Percentiles rank a stretch among this genome's conserved stretches.
Conservation (phyloP, 2,113 vertebrate genomes). For the Melospiza melodia region DNA sequence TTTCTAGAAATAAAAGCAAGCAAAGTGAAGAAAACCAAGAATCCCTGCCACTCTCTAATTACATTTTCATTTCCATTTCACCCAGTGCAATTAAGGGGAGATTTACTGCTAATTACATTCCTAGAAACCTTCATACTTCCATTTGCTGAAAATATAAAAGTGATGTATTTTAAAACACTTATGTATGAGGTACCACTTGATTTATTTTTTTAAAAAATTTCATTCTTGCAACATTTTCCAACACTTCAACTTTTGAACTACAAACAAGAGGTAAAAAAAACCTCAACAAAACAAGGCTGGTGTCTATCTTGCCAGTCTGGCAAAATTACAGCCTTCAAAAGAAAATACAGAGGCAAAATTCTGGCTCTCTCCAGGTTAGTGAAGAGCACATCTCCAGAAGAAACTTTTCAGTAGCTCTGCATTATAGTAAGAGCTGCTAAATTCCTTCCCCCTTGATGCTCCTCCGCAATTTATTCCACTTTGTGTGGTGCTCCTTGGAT, state of each 20-base stretch:
- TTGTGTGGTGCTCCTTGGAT: not conserved
- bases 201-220: not conserved
- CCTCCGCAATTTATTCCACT: not conserved
- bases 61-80: not conserved
- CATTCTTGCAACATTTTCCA: not conserved
- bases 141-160: not conserved
- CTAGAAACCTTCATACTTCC: not conserved
- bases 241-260: not conserved
- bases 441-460: not conserved
- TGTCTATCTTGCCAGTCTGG: not conserved
- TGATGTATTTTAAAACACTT: not conserved
- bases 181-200: not conserved
- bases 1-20: not conserved
- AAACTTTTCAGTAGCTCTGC: not conserved
- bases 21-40: not conserved
- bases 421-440: not conserved
- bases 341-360: not conserved
- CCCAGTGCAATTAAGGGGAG: not conserved
- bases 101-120: not conserved
- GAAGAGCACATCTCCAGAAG: not conserved
- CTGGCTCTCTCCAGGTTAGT: not conserved
- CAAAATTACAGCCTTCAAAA: not conserved
- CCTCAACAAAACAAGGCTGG: not conserved
- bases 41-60: not conserved
- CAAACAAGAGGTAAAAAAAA: not conserved